A percentile compares a stretch with the other conserved stretches of the same genome.
These are phyloP conservation scores for Tetramorium simillimum DNA, from an alignment of 1,140 invertebrate species.

Conservation along the genomic window DNA sequence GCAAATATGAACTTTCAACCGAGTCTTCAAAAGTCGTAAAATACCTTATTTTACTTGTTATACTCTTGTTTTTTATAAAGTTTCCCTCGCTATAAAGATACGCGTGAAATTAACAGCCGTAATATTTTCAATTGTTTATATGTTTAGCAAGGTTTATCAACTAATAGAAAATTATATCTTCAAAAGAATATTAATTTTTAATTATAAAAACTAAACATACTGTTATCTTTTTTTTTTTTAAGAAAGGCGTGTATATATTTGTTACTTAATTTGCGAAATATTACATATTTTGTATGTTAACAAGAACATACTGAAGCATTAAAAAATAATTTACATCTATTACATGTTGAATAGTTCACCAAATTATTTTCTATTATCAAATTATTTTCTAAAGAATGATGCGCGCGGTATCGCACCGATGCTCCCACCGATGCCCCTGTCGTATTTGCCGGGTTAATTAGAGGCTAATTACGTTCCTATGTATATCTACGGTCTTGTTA, in stretches of 20 bases:
- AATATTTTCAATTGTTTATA: not conserved
- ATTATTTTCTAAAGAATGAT: constrained; percentile 29
- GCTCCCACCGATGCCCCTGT: not conserved
- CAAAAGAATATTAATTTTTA: too few species aligned
- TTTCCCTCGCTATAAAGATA: not conserved
- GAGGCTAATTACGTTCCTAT: constrained; percentile 51
- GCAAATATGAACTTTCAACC: constrained; percentile 3
- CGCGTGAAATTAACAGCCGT: not conserved
- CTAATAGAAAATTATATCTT: not conserved
- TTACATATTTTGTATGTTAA: not conserved
- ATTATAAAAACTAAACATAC: too few species aligned
- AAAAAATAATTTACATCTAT: not conserved
- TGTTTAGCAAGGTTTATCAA: not conserved
- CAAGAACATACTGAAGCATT: not conserved
- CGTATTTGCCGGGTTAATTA: constrained; percentile 57
- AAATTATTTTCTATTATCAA: constrained; percentile 12
- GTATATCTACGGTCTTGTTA: constrained; percentile 53
- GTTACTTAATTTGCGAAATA: not conserved
- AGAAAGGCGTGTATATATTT: not conserved
- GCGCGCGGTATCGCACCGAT: not conserved
- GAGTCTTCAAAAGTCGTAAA: constrained; percentile 32
- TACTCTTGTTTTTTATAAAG: not conserved
- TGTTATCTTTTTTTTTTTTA: not conserved
- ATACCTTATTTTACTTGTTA: constrained; percentile 21
- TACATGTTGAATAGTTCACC: not conserved